These are phyloP conservation scores for Solenopsis invicta DNA, from an alignment of 1,140 invertebrate species.

Conservation along the genomic window DNA sequence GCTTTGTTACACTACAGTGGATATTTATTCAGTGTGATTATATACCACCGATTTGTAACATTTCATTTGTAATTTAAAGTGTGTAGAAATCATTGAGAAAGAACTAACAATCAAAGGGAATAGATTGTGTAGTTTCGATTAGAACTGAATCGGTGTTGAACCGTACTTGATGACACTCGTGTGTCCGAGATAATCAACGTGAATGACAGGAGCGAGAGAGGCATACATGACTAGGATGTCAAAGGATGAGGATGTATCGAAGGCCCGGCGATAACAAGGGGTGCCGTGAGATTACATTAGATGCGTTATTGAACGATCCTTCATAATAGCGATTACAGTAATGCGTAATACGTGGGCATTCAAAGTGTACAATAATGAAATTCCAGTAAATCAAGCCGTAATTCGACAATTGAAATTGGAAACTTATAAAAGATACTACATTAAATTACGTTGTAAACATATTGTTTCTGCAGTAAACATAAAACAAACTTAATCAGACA, in stretches of 20 bases:
- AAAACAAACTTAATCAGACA: not conserved
- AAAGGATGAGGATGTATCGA: constrained; percentile 59
- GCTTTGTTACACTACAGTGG: not conserved
- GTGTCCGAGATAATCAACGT: constrained; percentile 58
- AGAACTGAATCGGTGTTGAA: constrained; percentile 41
- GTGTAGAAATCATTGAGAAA: constrained; percentile 29
- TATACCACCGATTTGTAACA: not conserved
- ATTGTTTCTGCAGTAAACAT: not conserved
- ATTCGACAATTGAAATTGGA: constrained; percentile 25
- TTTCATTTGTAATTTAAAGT: constrained; percentile 1
- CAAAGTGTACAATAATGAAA: constrained; percentile 49
- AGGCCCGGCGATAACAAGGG: constrained; percentile 35
- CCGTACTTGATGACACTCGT: constrained; percentile 45
- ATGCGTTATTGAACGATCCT: constrained; percentile 55
- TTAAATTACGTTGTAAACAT: not conserved
- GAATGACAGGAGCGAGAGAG: constrained; percentile 40
- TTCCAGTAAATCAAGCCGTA: constrained; percentile 36
- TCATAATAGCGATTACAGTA: constrained; percentile 54
- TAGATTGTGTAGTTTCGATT: constrained; percentile 48
- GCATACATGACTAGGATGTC: constrained; percentile 50
- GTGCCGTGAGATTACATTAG: constrained; percentile 47
- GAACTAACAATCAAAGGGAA: constrained; percentile 34
- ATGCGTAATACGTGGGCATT: not conserved
- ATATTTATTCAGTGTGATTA: constrained; percentile 1
- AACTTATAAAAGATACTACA: constrained; percentile 21